phyloP scores from a whole-genome alignment of 2,113 vertebrate species.

The Sclerurus mexicanus region DNA sequence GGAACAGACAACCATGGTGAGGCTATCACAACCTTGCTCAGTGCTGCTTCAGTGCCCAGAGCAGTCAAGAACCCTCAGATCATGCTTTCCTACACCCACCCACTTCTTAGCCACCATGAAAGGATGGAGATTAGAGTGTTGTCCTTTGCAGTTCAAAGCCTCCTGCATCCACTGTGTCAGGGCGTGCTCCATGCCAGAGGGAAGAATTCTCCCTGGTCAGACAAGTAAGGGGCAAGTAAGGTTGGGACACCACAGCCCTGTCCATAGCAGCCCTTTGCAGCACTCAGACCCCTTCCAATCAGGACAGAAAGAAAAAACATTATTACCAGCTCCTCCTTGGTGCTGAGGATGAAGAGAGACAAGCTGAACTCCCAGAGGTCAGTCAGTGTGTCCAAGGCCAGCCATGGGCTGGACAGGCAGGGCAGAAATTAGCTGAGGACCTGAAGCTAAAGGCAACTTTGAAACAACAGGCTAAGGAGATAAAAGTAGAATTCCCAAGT shows the following conservation, averaged over 20 bases:
- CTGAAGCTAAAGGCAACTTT: background rate
- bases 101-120: background rate
- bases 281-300: background rate
- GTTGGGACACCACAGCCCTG: background rate
- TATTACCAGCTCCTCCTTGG: background rate
- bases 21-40: background rate
- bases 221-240: background rate
- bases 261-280: background rate
- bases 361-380: background rate
- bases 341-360: background rate
- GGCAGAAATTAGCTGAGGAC: background rate
- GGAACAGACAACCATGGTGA: background rate
- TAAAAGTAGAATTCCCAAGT: background rate
- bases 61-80: background rate
- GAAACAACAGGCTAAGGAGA: background rate
- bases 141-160: background rate
- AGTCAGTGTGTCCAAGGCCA: background rate
- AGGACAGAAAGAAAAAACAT: background rate
- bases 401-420: background rate
- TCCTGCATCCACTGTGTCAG: background rate
- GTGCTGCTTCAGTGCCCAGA: background rate
- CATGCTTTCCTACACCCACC: background rate
- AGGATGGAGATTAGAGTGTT: background rate
- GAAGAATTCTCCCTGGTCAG: background rate
- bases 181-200: rapidly evolving